Percentiles rank a stretch among this genome's conserved stretches.
phyloP scores from a whole-genome alignment of 2,888 invertebrate species.

The Rhodophaea formosa region DNA sequence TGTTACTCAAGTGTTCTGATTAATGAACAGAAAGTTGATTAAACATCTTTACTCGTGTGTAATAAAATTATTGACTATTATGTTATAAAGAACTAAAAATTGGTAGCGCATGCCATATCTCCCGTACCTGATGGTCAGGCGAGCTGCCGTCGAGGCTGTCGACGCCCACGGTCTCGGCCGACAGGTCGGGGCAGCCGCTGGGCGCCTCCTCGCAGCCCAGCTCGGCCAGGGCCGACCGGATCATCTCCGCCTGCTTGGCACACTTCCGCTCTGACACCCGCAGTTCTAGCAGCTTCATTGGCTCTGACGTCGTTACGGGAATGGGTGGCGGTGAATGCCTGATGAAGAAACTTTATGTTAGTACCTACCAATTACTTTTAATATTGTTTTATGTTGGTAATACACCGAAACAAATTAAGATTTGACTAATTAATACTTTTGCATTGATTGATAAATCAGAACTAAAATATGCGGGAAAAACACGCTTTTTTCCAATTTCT shows the following conservation, averaged over 20 bases:
- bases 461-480: too few relatives aligned
- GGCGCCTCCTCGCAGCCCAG: conserved; percentile 94
- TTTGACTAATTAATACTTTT: too few relatives aligned
- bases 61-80: too few relatives aligned
- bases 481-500: too few relatives aligned
- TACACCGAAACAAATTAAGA: too few relatives aligned
- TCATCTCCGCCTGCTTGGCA: conserved; percentile 90
- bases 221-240: conserved; percentile 91
- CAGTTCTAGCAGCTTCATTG: conserved; percentile 89
- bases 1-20: too few relatives aligned
- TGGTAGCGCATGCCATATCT: neutral
- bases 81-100: too few relatives aligned
- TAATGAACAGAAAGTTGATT: too few relatives aligned
- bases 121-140: conserved; percentile 83
- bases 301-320: conserved; percentile 71
- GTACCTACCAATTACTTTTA: too few relatives aligned
- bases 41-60: too few relatives aligned
- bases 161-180: conserved; percentile 85
- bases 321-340: conserved; percentile 76
- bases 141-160: conserved; percentile 83
- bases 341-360: conserved; percentile 4
- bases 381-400: too few relatives aligned
- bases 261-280: conserved; percentile 92
- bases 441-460: too few relatives aligned
- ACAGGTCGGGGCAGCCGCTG: conserved; percentile 91